These are phyloP conservation scores for Melieria picta DNA, from an alignment of 2,888 invertebrate genomes.

Conservation along the genomic window DNA sequence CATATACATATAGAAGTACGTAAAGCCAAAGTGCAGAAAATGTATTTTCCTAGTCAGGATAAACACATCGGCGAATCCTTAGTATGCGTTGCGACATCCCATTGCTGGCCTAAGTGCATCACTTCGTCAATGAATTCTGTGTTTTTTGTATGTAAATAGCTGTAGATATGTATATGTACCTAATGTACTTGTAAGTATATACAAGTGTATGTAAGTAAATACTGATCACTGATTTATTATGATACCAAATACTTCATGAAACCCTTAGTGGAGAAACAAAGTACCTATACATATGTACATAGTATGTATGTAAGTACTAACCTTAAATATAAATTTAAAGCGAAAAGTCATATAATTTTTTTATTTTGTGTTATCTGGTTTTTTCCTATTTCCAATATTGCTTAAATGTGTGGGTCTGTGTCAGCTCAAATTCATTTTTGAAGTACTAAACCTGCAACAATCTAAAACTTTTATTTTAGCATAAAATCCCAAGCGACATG, in stretches of 20 bases:
- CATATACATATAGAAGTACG: not conserved
- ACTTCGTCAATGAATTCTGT: not conserved
- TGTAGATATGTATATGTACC: not conserved
- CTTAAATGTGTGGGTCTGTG: not conserved
- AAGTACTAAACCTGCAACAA: not conserved
- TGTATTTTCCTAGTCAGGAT: not conserved
- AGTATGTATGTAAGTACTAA: fast-evolving
- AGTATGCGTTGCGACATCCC: not conserved
- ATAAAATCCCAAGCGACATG: not conserved
- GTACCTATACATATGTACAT: too few species aligned
- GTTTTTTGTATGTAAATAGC: not conserved
- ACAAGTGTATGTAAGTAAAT: too few species aligned
- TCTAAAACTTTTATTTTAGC: not conserved
- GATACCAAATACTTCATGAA: too few species aligned
- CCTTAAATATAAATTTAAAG: too few species aligned
- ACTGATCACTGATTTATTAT: too few species aligned
- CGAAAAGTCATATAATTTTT: too few species aligned
- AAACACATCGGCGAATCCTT: not conserved
- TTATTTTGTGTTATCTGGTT: too few species aligned
- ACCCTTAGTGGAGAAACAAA: too few species aligned
- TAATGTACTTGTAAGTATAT: too few species aligned
- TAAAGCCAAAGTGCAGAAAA: not conserved
- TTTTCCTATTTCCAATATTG: not conserved
- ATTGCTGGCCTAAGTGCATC: not conserved
- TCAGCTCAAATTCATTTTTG: not conserved